These are phyloP conservation scores for Pelvicachromis taeniatus DNA, from an alignment of 2,113 vertebrate genomes.

Conservation along the genomic window DNA sequence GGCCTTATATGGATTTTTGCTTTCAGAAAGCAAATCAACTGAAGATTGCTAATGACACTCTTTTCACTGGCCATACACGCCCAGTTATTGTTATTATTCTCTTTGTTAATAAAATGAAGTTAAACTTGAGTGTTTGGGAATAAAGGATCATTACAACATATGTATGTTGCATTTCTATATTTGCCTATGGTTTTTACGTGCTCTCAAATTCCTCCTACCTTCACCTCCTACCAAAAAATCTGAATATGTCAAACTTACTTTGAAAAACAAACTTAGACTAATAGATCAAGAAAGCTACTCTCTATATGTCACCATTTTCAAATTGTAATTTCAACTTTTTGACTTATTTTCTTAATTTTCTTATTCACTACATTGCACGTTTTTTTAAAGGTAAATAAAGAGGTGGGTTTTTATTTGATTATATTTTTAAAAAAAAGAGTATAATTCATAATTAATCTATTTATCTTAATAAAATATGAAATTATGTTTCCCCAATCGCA, in stretches of 20 bases:
- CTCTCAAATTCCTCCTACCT: background rate
- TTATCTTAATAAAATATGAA: background rate
- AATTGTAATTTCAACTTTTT: background rate
- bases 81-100: background rate
- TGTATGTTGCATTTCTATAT: background rate
- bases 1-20: background rate
- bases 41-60: background rate
- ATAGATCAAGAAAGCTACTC: background rate
- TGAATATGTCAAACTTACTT: background rate
- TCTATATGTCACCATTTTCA: background rate
- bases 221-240: background rate
- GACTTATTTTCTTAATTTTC: background rate
- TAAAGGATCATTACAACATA: background rate
- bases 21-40: background rate
- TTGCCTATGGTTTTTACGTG: background rate
- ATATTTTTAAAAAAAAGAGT: too few species aligned
- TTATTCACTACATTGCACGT: background rate
- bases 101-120: background rate
- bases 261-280: background rate
- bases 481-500: background rate
- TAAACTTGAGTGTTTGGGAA: rapidly evolving
- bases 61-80: rapidly evolving
- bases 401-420: background rate
- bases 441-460: background rate
- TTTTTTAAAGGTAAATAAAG: background rate